A percentile compares a stretch with the other conserved stretches of the same genome.
Evolutionary conservation across 2,888 invertebrate genomes (phyloP).

Genomic region (Cremastobaeus sp.): DNA sequence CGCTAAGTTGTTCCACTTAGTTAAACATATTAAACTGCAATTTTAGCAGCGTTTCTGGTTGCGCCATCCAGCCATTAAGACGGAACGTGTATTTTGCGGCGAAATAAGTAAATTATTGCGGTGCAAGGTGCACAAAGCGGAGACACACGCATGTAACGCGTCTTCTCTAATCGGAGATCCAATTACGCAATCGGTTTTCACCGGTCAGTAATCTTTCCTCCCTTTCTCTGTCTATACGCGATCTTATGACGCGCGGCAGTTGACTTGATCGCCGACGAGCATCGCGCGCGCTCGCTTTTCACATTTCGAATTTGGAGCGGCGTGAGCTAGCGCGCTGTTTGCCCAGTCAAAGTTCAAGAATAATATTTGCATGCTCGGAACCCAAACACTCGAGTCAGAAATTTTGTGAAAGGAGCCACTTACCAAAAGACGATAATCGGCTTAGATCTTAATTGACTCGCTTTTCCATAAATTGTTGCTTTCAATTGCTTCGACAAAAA

Average conservation of each 20-base stretch:
- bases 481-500: no score
- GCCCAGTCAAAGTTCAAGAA: no score
- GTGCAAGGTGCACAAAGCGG: conserved; percentile 49
- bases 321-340: background rate
- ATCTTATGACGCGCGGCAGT: conserved; percentile 32
- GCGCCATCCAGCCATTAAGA: conserved; percentile 35
- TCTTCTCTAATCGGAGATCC: conserved; percentile 60
- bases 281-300: conserved; percentile 24
- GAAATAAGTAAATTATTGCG: conserved; percentile 54
- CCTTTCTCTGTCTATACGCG: conserved; percentile 52
- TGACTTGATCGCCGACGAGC: conserved; percentile 45
- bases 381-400: no score
- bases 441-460: no score
- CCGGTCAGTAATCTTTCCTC: conserved; percentile 57
- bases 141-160: conserved; percentile 55
- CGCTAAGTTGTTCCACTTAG: background rate
- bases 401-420: no score
- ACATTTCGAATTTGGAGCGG: conserved; percentile 20
- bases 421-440: no score
- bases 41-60: conserved; percentile 15
- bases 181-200: conserved; percentile 65
- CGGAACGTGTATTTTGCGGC: conserved; percentile 35
- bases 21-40: conserved; percentile 22
- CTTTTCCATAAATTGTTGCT: no score
- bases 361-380: no score